Evolutionary conservation across 2,888 invertebrate genomes (phyloP).

Genomic region (Neria commutata): DNA sequence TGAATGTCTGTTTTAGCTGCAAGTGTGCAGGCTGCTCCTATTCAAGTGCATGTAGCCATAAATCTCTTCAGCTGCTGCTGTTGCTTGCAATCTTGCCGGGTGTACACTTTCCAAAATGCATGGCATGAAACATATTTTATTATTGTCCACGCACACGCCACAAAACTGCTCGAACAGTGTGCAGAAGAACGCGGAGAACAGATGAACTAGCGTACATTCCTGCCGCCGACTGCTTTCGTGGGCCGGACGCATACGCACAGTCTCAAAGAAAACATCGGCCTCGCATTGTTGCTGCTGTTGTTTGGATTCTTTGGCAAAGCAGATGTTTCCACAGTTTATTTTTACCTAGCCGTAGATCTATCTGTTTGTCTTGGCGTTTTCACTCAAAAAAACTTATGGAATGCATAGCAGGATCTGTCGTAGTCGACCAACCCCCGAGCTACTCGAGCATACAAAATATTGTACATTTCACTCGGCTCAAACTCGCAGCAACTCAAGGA

Average conservation of each 20-base stretch:
- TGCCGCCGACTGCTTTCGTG: background rate
- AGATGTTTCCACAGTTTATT: slow-evolving; percentile 24
- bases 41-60: too few relatives aligned
- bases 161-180: slow-evolving; percentile 17
- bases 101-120: too few relatives aligned
- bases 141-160: slow-evolving; percentile 32
- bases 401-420: too few relatives aligned
- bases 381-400: too few relatives aligned
- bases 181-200: background rate
- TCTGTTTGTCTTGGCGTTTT: background rate
- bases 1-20: too few relatives aligned
- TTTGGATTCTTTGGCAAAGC: slow-evolving; percentile 4
- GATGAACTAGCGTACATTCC: background rate
- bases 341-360: background rate
- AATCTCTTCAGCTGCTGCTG: too few relatives aligned
- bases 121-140: too few relatives aligned
- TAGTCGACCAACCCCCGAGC: too few relatives aligned
- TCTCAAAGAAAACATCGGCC: slow-evolving; percentile 16
- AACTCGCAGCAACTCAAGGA: background rate
- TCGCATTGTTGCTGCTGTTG: background rate
- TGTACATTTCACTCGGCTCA: background rate
- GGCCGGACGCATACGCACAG: background rate
- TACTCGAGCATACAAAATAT: background rate
- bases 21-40: too few relatives aligned
- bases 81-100: too few relatives aligned